Conservation (phyloP, 2,888 invertebrate genomes). For the Tiliacea citrago region DNA sequence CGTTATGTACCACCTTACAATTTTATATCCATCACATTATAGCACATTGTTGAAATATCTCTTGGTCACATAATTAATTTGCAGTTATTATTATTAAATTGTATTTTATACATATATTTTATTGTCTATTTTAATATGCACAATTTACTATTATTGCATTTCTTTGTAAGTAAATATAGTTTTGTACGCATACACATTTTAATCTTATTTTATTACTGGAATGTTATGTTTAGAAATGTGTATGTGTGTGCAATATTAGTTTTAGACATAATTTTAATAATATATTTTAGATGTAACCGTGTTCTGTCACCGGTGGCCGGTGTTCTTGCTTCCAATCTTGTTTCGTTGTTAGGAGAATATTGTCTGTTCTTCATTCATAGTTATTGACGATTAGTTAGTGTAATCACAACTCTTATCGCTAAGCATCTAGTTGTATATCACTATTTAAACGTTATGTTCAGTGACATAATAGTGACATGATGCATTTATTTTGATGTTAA, state of each 20-base stretch:
- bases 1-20: constrained; percentile 59
- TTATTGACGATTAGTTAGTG: constrained; percentile 87
- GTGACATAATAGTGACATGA: constrained; percentile 90
- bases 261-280: constrained; percentile 84
- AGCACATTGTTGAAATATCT: constrained; percentile 82
- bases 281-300: constrained; percentile 82
- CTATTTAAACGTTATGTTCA: constrained; percentile 86
- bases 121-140: constrained; percentile 88
- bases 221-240: constrained; percentile 87
- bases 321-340: constrained; percentile 82
- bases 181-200: constrained; percentile 90
- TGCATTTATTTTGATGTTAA: constrained; percentile 90
- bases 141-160: constrained; percentile 89
- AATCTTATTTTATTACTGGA: constrained; percentile 79
- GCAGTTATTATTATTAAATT: constrained; percentile 87
- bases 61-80: constrained; percentile 83
- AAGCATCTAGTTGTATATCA: constrained; percentile 86
- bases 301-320: constrained; percentile 65
- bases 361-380: constrained; percentile 77
- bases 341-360: constrained; percentile 81
- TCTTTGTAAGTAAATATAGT: constrained; percentile 85
- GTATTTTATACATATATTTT: constrained; percentile 90
- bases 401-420: constrained; percentile 87
- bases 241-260: constrained; percentile 91
- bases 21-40: constrained; percentile 74